These are phyloP conservation scores for Mycalesis mineus DNA, from an alignment of 2,888 invertebrate species.

Conservation along the genomic window DNA sequence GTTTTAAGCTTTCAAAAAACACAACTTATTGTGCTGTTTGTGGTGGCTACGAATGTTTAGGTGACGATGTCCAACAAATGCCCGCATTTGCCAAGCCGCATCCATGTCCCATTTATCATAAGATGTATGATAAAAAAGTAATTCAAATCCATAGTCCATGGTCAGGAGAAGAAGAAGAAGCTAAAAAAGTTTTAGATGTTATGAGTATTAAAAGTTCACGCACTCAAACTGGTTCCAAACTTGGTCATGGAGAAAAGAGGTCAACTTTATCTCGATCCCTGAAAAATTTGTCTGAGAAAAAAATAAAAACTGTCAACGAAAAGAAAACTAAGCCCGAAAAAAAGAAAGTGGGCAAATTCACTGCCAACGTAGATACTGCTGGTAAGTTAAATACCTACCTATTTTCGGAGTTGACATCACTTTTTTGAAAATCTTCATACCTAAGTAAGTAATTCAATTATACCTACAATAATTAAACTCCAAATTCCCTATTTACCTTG, in stretches of 20 bases:
- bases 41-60: slow-evolving; percentile 65
- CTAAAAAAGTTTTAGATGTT: slow-evolving; percentile 35
- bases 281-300: slow-evolving; percentile 38
- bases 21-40: slow-evolving; percentile 68
- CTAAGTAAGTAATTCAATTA: too few relatives aligned
- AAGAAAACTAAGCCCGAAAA: slow-evolving; percentile 40
- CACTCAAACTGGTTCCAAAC: slow-evolving; percentile 32
- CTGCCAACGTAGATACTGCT: slow-evolving; percentile 42
- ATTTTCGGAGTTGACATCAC: too few relatives aligned
- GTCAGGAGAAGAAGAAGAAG: slow-evolving; percentile 52
- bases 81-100: slow-evolving; percentile 58
- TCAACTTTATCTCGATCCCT: slow-evolving; percentile 33
- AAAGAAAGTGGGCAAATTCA: slow-evolving; percentile 51
- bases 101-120: slow-evolving; percentile 69
- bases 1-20: slow-evolving; percentile 56
- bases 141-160: slow-evolving; percentile 55
- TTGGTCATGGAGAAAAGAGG: slow-evolving; percentile 28
- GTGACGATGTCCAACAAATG: slow-evolving; percentile 54
- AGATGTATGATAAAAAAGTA: slow-evolving; percentile 57
- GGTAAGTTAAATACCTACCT: too few relatives aligned
- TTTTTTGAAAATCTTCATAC: too few relatives aligned
- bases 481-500: too few relatives aligned
- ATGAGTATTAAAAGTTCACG: slow-evolving; percentile 46
- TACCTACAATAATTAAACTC: too few relatives aligned
- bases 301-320: slow-evolving; percentile 35